phyloP scores from a whole-genome alignment of 2,888 invertebrate species.

The Ryuthela nishihirai region DNA sequence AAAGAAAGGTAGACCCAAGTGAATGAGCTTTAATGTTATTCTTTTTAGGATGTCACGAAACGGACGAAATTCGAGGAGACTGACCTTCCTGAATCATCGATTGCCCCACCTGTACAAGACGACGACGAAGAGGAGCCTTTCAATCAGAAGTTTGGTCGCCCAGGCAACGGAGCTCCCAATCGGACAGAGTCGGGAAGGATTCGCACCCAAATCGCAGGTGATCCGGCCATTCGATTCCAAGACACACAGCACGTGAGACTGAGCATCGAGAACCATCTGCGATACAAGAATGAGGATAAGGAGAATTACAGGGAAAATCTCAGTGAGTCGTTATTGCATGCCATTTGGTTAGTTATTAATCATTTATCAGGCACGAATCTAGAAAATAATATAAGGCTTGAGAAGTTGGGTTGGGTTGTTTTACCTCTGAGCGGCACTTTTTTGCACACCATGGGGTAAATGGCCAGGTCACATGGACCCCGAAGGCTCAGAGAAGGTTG shows the following conservation, averaged over 20 bases:
- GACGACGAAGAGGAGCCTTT: conserved; percentile 16
- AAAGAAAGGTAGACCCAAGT: too few relatives aligned
- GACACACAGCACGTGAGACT: conserved; percentile 34
- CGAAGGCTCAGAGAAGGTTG: too few relatives aligned
- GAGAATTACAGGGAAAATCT: conserved; percentile 44
- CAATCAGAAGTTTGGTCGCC: conserved; percentile 40
- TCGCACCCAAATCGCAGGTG: conserved; percentile 54
- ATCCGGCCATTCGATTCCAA: conserved; percentile 61
- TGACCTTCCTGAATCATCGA: not conserved
- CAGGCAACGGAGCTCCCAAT: conserved; percentile 52
- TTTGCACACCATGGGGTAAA: too few relatives aligned
- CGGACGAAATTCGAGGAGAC: not conserved
- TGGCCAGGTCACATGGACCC: too few relatives aligned
- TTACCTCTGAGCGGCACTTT: too few relatives aligned
- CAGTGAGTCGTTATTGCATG: conserved; percentile 34
- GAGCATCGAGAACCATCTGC: conserved; percentile 39
- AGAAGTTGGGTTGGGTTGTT: too few relatives aligned
- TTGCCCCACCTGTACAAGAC: not conserved
- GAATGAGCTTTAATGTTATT: not conserved
- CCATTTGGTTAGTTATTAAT: too few relatives aligned
- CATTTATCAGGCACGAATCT: too few relatives aligned
- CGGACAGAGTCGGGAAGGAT: conserved; percentile 49
- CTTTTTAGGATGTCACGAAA: not conserved
- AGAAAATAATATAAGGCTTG: too few relatives aligned
- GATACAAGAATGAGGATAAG: conserved; percentile 43